phyloP scores from a whole-genome alignment of 2,797 vertebrate species.

The Australoheros facetus region DNA sequence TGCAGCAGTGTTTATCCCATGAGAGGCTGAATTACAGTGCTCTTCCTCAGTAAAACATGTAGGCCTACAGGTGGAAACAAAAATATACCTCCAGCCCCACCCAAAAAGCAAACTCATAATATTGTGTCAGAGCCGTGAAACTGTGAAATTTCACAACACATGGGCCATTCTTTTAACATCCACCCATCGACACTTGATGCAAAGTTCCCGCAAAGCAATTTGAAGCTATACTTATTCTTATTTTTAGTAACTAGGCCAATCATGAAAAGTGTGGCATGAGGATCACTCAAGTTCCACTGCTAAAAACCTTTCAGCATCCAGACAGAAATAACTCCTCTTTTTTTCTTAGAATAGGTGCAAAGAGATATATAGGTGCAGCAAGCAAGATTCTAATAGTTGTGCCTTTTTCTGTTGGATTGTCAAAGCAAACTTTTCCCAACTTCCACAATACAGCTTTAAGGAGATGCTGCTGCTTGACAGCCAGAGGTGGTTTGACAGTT shows the following conservation, averaged over 20 bases:
- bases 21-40: slow-evolving; percentile 48
- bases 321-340: slow-evolving; percentile 58
- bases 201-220: slow-evolving; percentile 3
- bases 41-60: slow-evolving; percentile 37
- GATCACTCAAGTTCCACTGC: slow-evolving; percentile 44
- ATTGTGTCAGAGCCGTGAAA: slow-evolving; percentile 54
- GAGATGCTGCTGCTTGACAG: slow-evolving; percentile 15
- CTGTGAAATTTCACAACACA: slow-evolving; percentile 52
- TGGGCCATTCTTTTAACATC: slow-evolving; percentile 17
- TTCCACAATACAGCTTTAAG: not conserved
- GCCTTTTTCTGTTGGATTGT: slow-evolving; percentile 4
- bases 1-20: slow-evolving; percentile 42
- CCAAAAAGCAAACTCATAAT: slow-evolving; percentile 51
- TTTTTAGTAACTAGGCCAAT: slow-evolving; percentile 65
- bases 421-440: not conserved
- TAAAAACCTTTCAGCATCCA: slow-evolving; percentile 45
- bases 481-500: slow-evolving; percentile 2
- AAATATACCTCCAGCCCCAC: slow-evolving; percentile 68
- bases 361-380: slow-evolving; percentile 28
- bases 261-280: slow-evolving; percentile 35
- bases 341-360: slow-evolving; percentile 57
- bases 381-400: slow-evolving; percentile 34
- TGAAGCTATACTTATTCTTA: slow-evolving; percentile 34
- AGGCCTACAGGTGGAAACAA: slow-evolving; percentile 68
- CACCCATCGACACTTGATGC: slow-evolving; percentile 4